Evolutionary conservation across 2,797 vertebrate genomes (phyloP), one percentile per base, ranked within the genome.

Genomic region (Podarcis siculus): DNA sequence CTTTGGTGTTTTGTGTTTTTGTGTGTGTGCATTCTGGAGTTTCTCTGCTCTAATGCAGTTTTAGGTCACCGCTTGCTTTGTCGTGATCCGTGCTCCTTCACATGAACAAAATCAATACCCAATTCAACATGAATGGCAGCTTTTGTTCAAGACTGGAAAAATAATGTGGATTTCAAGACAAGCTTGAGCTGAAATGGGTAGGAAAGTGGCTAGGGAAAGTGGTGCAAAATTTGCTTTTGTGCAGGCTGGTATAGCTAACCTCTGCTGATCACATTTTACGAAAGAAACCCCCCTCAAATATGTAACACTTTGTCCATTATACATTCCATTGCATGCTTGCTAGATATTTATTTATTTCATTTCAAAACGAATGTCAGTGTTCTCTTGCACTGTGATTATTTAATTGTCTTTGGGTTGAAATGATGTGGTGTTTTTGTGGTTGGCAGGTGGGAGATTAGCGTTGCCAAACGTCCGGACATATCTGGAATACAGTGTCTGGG

Each of bases 51-150:
- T 64, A 72, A 86, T 72, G 66, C 66, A 78, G 85, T 82, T 82
- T 78, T 82, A 82, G 72, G 61, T 71, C 45, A 55, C 19, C 25
- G 13, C 79, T 83, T 78, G 75, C 10, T 77, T 77, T 75, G 13
- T 76, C 2, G 19, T 82, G 71, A 73, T 64, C 32, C 19, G 21
- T 58, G 21, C 55, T 83, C 39, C 64, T 83, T 86, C 85, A 35
- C 66, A 66, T 79, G 66, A 83, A 73, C n/a, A 35, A 90, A 90
- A 89, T 83, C 81, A 79, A 79, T 87, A 83, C 35, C 32, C 23
- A 83, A 83, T 86, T 89, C 73, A 64, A 64, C n/a, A 61, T 45
- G 73, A 89, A 82, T 77, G 71, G 67, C 39, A 78, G 23, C 39
- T 45, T 86, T 79, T 86, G 37, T 49, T 83, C n/a, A 79, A 66